Base-by-base conservation (phyloP, 92 coral and sea anemone species). In the Virgularia gustaviana region DNA sequence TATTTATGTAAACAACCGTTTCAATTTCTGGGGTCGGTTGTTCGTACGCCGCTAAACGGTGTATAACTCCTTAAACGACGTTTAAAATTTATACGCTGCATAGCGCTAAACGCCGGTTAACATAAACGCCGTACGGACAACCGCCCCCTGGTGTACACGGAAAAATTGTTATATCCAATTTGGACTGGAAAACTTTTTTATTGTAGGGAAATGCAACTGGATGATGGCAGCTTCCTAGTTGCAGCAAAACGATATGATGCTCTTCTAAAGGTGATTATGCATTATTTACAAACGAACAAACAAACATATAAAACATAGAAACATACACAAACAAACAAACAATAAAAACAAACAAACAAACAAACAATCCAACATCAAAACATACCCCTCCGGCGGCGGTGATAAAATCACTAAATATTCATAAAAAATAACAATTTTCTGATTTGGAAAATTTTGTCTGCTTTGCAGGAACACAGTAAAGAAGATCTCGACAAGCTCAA, bases 191-290 rank as follows among this genome's bases (percentile, higher is more conserved):
- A n/a, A n/a, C n/a, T n/a, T n/a, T n/a, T n/a, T n/a, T n/a, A n/a
- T n/a, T 45, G 2, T 65, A 94, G 99, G 78, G 99, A 94, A 63
- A 94, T 94, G 99, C 99, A 94, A 77, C 85, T 94, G 13, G 99
- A 94, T 57, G 99, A 94, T 83, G 99, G 99, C 27, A 75, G 96
- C 49, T 94, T 94, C 78, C 79, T 89, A 25, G 86, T 94, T 87
- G 83, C 99, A 19, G 94, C 99, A 2, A 70, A 87, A 63, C 78
- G 99, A 89, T 94, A 94, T 80, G 99, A 94, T 63, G 30, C 90
- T 18, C 90, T 94, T 57, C 76, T 94, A 35, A 85, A 89, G 89
- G 99, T 94, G 70, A 39, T 39, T 7, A 39, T 8, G 9, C 45
- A 39, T 39, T 39, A 39, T 39, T 7, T 39, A 39, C 9, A 15